Percentiles rank a stretch among this genome's conserved stretches.
Evolutionary conservation across 2,888 invertebrate genomes (phyloP).

Genomic region (Calameuta idolon): DNA sequence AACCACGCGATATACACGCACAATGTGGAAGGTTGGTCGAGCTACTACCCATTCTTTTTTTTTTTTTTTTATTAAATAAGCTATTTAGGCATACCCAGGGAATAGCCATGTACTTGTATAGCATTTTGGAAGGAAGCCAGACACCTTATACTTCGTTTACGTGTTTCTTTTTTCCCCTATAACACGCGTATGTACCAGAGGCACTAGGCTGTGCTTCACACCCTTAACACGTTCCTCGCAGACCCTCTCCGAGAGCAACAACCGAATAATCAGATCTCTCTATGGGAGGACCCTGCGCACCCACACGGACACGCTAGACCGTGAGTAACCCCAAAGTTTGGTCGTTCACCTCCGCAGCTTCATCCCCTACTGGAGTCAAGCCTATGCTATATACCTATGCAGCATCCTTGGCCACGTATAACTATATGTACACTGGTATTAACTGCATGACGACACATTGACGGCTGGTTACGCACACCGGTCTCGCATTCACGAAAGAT

Average conservation of each 20-base stretch:
- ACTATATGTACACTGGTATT: neutral
- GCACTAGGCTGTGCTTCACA: too few relatives aligned
- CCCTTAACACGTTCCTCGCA: too few relatives aligned
- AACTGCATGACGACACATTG: neutral
- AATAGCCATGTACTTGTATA: neutral
- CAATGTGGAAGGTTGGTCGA: neutral
- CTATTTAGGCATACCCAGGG: neutral
- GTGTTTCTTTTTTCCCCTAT: too few relatives aligned
- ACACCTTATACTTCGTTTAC: too few relatives aligned
- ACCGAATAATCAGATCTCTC: conserved; percentile 5
- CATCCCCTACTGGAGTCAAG: neutral
- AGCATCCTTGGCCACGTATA: neutral
- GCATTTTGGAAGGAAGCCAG: neutral
- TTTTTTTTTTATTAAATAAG: neutral
- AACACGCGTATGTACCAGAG: too few relatives aligned
- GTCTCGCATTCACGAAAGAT: neutral
- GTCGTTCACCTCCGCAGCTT: conserved; percentile 1
- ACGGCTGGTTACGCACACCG: neutral
- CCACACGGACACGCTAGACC: neutral
- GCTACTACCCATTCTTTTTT: neutral
- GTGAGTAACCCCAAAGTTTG: neutral
- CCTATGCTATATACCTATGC: neutral
- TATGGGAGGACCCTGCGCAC: neutral
- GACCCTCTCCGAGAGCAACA: conserved; percentile 9
- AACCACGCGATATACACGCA: neutral